Conservation (phyloP, 2,113 vertebrate species). For the Larimichthys crocea region DNA sequence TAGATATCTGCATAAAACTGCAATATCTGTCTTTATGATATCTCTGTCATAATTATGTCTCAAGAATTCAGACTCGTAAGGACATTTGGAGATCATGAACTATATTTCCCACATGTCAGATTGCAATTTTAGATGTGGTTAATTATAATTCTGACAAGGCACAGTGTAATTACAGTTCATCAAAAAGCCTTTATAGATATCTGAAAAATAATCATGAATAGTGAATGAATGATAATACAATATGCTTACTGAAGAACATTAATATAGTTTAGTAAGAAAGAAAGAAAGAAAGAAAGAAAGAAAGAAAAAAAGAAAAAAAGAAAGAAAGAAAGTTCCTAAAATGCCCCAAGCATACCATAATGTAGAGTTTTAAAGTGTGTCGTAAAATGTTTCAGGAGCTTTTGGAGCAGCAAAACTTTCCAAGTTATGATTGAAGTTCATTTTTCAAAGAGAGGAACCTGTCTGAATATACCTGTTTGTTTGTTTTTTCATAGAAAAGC, state of each 20-base stretch:
- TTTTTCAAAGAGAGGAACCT: too few species aligned
- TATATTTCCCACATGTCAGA: background rate
- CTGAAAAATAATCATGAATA: background rate
- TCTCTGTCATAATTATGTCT: background rate
- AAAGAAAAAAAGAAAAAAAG: too few species aligned
- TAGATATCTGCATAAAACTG: too few species aligned
- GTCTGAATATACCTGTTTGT: too few species aligned
- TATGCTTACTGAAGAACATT: background rate
- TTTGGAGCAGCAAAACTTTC: too few species aligned
- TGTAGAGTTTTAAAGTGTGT: too few species aligned
- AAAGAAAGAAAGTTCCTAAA: too few species aligned
- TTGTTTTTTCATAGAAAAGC: too few species aligned
- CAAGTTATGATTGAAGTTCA: too few species aligned
- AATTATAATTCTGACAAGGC: background rate
- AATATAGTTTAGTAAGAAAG: background rate
- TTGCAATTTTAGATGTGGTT: background rate
- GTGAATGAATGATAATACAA: background rate
- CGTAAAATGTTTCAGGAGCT: too few species aligned
- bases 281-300: too few species aligned
- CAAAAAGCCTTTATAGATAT: background rate
- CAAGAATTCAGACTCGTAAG: background rate
- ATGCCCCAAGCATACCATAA: too few species aligned
- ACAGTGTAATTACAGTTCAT: background rate
- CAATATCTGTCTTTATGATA: background rate
- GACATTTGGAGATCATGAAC: background rate